A percentile compares a stretch with the other conserved stretches of the same genome.
These are phyloP conservation scores for Lepidochrysops patricia DNA, from an alignment of 2,888 invertebrate species.

Conservation along the genomic window DNA sequence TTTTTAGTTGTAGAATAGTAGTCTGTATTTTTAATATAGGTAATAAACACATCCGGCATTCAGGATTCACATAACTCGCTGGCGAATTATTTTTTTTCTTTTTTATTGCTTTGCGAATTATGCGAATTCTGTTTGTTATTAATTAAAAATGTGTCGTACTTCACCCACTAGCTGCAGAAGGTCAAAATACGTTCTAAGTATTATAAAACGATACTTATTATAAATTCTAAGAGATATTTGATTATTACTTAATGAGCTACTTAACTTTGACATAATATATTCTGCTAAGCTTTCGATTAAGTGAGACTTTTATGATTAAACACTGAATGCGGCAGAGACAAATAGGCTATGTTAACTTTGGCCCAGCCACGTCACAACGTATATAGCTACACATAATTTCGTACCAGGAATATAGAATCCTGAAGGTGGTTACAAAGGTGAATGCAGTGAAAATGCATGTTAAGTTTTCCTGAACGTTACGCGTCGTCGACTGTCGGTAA, in stretches of 20 bases:
- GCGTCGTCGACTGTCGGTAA: neutral
- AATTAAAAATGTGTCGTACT: neutral
- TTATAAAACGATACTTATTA: neutral
- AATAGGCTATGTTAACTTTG: too few species aligned
- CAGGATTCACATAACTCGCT: constrained; percentile 65
- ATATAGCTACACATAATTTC: neutral
- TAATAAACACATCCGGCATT: constrained; percentile 50
- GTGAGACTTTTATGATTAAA: too few species aligned
- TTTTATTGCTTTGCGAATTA: constrained; percentile 46
- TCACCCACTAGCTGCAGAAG: too few species aligned
- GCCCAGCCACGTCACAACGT: too few species aligned
- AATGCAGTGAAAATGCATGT: neutral
- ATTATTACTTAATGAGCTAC: too few species aligned
- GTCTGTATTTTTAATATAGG: constrained; percentile 41
- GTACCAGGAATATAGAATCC: neutral
- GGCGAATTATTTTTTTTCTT: constrained; percentile 21
- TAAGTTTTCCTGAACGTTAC: neutral
- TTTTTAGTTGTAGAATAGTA: constrained; percentile 27
- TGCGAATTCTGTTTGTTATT: constrained; percentile 39
- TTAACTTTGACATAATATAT: too few species aligned
- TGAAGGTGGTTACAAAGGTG: neutral
- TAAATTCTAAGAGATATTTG: too few species aligned
- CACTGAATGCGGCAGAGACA: too few species aligned
- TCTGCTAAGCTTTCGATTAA: too few species aligned
- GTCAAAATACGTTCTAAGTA: too few species aligned